Conservation (phyloP, 2,113 vertebrate genomes). For the Eulacestoma nigropectus region DNA sequence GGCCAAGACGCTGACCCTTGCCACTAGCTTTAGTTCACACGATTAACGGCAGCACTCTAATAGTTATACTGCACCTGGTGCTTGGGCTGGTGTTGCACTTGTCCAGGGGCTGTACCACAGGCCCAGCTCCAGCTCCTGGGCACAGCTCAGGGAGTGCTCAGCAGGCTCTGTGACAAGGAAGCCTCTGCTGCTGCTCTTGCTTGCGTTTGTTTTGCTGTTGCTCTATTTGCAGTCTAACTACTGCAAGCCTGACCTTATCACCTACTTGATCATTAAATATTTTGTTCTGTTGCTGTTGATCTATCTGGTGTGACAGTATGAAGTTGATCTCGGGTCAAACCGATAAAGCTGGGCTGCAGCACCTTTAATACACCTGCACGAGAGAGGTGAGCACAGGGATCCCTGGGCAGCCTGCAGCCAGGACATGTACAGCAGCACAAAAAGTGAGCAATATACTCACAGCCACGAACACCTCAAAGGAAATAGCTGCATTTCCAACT, state of each 20-base stretch:
- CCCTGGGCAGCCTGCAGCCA: neutral
- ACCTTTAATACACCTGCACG: neutral
- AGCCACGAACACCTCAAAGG: neutral
- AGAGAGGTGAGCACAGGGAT: neutral
- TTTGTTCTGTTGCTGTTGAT: neutral
- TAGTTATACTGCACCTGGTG: neutral
- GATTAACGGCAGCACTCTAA: neutral
- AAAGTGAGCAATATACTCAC: neutral
- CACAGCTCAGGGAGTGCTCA: neutral
- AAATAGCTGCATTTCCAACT: neutral
- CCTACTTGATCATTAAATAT: slow-evolving; percentile 1
- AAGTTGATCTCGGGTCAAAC: neutral
- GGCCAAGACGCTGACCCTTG: neutral
- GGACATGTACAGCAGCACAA: neutral
- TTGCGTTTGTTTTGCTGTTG: neutral
- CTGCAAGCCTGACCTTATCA: neutral
- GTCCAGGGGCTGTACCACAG: neutral
- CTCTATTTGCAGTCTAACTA: neutral
- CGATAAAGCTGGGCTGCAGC: neutral
- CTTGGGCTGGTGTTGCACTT: neutral
- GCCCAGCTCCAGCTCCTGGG: neutral
- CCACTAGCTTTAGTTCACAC: neutral
- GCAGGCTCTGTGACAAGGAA: neutral
- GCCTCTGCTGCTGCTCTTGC: neutral
- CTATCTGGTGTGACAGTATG: neutral